phyloP scores from a whole-genome alignment of 2,888 invertebrate species.

The Sesamia inferens region DNA sequence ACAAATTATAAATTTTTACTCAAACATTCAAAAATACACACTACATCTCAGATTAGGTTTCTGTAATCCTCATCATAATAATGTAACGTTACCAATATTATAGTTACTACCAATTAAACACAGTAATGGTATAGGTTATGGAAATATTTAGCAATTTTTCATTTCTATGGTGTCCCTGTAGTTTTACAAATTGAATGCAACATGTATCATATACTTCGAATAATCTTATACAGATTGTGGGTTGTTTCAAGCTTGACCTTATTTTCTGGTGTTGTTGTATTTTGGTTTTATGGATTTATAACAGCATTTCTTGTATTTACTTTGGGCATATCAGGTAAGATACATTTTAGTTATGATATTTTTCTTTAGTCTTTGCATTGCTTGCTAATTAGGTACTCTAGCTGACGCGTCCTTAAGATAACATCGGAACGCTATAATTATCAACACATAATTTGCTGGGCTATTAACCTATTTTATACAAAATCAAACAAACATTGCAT shows the following conservation, averaged over 20 bases:
- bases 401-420: neutral
- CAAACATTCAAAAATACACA: neutral
- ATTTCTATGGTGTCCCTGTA: slow-evolving; percentile 13
- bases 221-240: slow-evolving; percentile 93
- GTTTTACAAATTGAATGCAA: slow-evolving; percentile 42
- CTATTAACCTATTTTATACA: neutral
- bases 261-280: slow-evolving; percentile 93
- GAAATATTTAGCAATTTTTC: slow-evolving; percentile 32
- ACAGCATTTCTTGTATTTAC: slow-evolving; percentile 92
- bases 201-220: slow-evolving; percentile 86
- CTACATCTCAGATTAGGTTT: neutral
- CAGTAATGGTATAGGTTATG: slow-evolving; percentile 11
- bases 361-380: neutral
- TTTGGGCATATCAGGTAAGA: slow-evolving; percentile 92
- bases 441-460: neutral
- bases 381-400: neutral
- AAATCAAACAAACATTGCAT: neutral
- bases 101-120: neutral
- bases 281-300: slow-evolving; percentile 95
- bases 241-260: slow-evolving; percentile 93
- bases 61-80: neutral
- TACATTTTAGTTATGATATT: slow-evolving; percentile 5
- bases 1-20: slow-evolving; percentile 21
- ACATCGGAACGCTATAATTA: neutral
- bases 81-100: slow-evolving; percentile 19